These are phyloP conservation scores for Xiphophorus birchmanni DNA, from an alignment of 2,797 vertebrate genomes.

Conservation along the genomic window DNA sequence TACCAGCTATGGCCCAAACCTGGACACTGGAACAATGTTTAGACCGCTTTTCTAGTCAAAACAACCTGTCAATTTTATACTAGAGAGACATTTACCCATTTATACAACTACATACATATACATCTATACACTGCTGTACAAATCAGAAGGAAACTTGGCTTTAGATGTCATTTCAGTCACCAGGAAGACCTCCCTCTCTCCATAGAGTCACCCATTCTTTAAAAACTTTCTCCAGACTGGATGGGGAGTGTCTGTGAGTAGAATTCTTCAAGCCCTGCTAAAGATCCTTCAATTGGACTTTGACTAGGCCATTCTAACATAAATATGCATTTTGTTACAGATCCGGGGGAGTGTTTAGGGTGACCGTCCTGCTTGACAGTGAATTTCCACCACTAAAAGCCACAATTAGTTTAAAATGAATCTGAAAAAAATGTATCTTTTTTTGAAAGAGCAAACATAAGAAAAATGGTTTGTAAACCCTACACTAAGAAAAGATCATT, in stretches of 20 bases:
- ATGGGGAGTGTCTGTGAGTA: not conserved
- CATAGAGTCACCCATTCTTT: not conserved
- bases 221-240: not conserved
- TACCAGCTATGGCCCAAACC: not conserved
- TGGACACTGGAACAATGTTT: not conserved
- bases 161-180: not conserved
- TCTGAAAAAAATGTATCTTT: not conserved
- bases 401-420: not conserved
- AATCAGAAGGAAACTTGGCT: not conserved
- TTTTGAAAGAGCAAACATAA: not conserved
- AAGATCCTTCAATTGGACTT: not conserved
- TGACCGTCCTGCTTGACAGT: no score
- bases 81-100: not conserved
- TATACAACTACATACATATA: not conserved
- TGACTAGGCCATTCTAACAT: not conserved
- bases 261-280: not conserved
- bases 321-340: not conserved
- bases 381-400: not conserved
- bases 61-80: not conserved
- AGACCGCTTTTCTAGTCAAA: not conserved
- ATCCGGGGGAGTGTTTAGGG: no score
- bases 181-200: not conserved
- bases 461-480: not conserved
- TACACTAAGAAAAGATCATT: not conserved
- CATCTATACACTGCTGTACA: not conserved